Conservation (phyloP, 2,888 invertebrate species). For the Phasia obesa region DNA sequence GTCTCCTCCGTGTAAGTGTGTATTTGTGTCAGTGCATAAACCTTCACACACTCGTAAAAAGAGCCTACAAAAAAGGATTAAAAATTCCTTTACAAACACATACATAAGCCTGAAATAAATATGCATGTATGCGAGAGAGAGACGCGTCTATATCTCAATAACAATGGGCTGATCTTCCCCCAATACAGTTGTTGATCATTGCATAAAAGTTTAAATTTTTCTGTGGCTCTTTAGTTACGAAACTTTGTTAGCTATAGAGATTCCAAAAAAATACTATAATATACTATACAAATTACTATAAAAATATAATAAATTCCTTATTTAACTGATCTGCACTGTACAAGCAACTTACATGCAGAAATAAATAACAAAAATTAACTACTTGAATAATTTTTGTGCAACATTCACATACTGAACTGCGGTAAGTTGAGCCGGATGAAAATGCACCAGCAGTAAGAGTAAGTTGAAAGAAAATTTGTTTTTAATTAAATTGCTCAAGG, state of each 20-base stretch:
- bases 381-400: slow-evolving; percentile 62
- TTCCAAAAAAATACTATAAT: too few species aligned
- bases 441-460: slow-evolving; percentile 33
- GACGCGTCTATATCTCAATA: too few species aligned
- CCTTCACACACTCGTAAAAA: neutral
- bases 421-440: slow-evolving; percentile 52
- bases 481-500: slow-evolving; percentile 71
- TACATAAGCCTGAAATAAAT: slow-evolving; percentile 8
- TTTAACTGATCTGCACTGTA: too few species aligned
- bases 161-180: too few species aligned
- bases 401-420: slow-evolving; percentile 44
- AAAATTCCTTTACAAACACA: slow-evolving; percentile 25
- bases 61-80: slow-evolving; percentile 56
- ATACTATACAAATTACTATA: too few species aligned
- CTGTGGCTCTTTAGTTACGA: too few species aligned
- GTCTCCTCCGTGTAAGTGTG: slow-evolving; percentile 75
- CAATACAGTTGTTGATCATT: too few species aligned
- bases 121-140: neutral
- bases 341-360: slow-evolving; percentile 8
- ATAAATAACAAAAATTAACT: slow-evolving; percentile 51
- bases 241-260: too few species aligned
- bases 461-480: slow-evolving; percentile 60
- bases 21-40: neutral
- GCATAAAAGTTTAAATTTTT: too few species aligned
- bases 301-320: too few species aligned